A percentile compares a stretch with the other conserved stretches of the same genome.
phyloP scores from a whole-genome alignment of 1,140 invertebrate species.

The Tachypleus tridentatus region DNA sequence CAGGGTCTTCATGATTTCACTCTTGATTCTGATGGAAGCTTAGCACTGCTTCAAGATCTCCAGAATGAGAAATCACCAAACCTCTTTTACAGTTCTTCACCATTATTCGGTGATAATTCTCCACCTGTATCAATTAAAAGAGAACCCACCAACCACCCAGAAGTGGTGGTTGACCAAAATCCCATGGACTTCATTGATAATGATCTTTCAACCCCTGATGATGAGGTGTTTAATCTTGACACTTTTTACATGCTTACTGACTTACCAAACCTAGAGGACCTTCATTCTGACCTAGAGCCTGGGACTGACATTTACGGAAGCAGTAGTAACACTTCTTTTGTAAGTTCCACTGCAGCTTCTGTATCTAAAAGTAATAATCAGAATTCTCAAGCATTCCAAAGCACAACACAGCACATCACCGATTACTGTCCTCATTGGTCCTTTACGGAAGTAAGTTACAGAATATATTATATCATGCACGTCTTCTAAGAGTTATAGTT shows the following conservation, averaged over 20 bases:
- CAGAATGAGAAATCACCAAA: no score
- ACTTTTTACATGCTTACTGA: slow-evolving; percentile 89
- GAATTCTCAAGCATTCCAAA: slow-evolving; percentile 27
- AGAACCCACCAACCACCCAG: slow-evolving; percentile 15
- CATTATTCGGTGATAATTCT: no score
- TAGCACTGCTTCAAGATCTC: no score
- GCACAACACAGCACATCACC: slow-evolving; percentile 62
- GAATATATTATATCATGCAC: neutral
- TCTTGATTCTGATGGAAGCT: no score
- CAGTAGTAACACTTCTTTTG: slow-evolving; percentile 13
- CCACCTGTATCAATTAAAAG: slow-evolving; percentile 12
- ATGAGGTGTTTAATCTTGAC: slow-evolving; percentile 86
- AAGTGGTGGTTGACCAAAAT: slow-evolving; percentile 46
- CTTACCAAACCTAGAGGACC: slow-evolving; percentile 66
- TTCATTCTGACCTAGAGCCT: slow-evolving; percentile 23
- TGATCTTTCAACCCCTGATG: slow-evolving; percentile 53
- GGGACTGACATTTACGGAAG: slow-evolving; percentile 15
- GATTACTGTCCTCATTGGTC: slow-evolving; percentile 96
- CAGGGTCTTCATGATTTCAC: neutral
- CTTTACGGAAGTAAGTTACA: slow-evolving; percentile 63
- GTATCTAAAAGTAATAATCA: slow-evolving; percentile 11
- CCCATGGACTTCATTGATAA: slow-evolving; percentile 75
- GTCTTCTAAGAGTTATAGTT: no score
- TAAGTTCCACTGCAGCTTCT: slow-evolving; percentile 14
- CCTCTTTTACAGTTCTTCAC: no score